Conservation (phyloP, 2,113 vertebrate species). For the Pitta sordida region DNA sequence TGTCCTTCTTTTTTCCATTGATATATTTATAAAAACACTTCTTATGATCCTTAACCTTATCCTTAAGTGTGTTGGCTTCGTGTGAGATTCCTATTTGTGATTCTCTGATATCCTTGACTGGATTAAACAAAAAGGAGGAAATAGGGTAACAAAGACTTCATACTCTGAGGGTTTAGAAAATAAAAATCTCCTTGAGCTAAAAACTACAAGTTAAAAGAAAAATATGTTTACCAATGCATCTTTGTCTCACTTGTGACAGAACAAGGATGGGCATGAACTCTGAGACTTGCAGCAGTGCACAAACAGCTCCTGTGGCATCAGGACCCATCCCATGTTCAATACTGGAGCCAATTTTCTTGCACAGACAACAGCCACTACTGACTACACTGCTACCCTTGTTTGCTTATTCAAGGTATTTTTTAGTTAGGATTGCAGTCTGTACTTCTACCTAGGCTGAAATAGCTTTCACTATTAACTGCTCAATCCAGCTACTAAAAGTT, state of each 20-base stretch:
- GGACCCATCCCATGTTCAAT: background rate
- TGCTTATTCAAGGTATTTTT: background rate
- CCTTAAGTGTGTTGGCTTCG: background rate
- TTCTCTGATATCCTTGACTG: background rate
- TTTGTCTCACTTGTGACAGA: background rate
- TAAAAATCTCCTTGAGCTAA: background rate
- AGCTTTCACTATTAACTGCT: background rate
- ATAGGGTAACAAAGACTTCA: background rate
- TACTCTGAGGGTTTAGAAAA: background rate
- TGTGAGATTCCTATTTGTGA: background rate
- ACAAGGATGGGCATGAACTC: background rate
- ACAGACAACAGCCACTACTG: background rate
- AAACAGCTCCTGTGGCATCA: background rate
- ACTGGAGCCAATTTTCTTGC: background rate
- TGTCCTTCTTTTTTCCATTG: no score
- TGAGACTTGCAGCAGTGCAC: background rate
- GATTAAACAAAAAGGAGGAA: background rate
- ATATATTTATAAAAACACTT: no score
- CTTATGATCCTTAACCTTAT: no score
- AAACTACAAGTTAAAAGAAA: background rate
- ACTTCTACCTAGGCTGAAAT: background rate
- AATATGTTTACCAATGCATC: background rate
- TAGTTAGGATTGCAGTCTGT: background rate
- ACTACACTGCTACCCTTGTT: background rate
- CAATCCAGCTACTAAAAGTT: background rate